A percentile compares a stretch with the other conserved stretches of the same genome.
These are phyloP conservation scores for Etheostoma spectabile DNA, from an alignment of 2,113 vertebrate species.

Conservation along the genomic window DNA sequence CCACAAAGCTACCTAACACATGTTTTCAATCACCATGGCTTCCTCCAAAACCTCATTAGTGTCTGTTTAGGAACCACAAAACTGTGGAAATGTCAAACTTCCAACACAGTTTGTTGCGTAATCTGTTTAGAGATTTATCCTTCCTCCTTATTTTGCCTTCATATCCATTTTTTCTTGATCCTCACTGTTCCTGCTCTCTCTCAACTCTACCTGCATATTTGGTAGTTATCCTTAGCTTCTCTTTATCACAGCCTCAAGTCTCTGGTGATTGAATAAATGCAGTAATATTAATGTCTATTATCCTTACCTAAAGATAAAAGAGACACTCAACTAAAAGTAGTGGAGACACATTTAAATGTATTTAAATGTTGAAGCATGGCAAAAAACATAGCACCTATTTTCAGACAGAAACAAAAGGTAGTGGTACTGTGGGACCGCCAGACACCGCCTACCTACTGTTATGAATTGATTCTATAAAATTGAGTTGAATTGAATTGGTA, in stretches of 20 bases:
- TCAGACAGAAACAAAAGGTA: no score
- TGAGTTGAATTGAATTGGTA: no score
- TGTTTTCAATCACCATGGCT: constrained; percentile 32
- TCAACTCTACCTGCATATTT: constrained; percentile 11
- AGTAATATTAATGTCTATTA: constrained; percentile 12
- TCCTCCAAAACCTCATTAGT: constrained; percentile 25
- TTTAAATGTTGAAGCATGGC: not conserved
- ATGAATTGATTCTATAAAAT: no score
- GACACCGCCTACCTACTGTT: no score
- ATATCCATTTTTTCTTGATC: constrained; percentile 6
- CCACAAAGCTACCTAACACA: constrained; percentile 50
- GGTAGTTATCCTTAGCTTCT: not conserved
- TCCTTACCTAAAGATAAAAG: constrained; percentile 1
- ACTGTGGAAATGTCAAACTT: constrained; percentile 34
- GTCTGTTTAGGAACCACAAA: constrained; percentile 33
- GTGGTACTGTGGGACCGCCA: no score
- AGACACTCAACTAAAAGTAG: not conserved
- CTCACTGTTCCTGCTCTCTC: constrained; percentile 1
- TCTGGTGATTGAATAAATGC: constrained; percentile 10
- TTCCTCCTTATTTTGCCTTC: constrained; percentile 16
- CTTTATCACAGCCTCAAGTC: not conserved
- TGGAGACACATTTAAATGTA: not conserved
- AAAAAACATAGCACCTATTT: not conserved
- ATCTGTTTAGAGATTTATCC: not conserved
- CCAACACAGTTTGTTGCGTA: not conserved